phyloP scores from a whole-genome alignment of 2,797 vertebrate genomes.

The Peromyscus nudipes region DNA sequence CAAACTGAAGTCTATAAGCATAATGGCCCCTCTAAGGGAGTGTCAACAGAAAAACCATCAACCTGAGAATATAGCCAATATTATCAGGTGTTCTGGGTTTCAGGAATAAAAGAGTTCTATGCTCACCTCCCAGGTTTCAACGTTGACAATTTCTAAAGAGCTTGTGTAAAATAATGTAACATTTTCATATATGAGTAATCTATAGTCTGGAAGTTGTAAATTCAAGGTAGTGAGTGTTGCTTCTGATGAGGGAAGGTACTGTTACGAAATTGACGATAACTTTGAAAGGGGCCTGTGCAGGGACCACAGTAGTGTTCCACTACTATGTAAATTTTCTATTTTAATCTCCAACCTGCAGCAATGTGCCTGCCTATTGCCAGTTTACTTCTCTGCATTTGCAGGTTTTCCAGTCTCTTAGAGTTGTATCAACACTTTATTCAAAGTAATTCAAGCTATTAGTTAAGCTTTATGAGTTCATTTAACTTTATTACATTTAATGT shows the following conservation, averaged over 20 bases:
- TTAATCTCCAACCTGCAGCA: neutral
- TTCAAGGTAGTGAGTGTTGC: neutral
- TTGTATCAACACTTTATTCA: neutral
- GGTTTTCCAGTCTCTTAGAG: neutral
- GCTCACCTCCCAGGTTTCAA: neutral
- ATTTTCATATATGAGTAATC: neutral
- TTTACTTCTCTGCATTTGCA: neutral
- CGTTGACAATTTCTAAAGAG: neutral
- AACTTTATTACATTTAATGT: neutral
- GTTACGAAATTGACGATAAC: neutral
- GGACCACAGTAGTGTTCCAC: neutral
- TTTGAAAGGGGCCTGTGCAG: too few relatives aligned
- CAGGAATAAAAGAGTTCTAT: neutral
- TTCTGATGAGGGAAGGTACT: neutral
- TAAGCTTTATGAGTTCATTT: neutral
- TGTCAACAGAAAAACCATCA: neutral
- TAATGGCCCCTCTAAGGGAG: fast-evolving
- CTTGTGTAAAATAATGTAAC: neutral
- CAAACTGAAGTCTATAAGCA: fast-evolving
- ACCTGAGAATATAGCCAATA: neutral
- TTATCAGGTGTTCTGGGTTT: neutral
- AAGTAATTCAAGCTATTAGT: neutral
- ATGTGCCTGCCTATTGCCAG: neutral
- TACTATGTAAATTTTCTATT: neutral
- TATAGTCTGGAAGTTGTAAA: neutral